Conservation (phyloP, 2,888 invertebrate species). For the Synanthedon andrenaeformis region DNA sequence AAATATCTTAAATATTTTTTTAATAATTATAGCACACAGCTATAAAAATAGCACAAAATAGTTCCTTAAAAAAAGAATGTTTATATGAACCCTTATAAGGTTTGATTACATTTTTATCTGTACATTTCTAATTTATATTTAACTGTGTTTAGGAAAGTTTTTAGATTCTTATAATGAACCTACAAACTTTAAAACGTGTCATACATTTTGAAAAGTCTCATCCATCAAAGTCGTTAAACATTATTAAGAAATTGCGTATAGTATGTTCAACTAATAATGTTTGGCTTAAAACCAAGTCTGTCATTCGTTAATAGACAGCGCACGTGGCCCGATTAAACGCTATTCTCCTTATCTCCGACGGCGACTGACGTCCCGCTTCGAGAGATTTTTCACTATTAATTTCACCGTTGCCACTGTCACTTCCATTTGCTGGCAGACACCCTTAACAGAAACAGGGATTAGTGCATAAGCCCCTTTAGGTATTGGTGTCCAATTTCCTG, state of each 20-base stretch:
- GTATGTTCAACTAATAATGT: conserved; percentile 3
- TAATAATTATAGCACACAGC: too few species aligned
- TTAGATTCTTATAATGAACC: too few species aligned
- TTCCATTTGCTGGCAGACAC: conserved; percentile 61
- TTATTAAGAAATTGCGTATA: not conserved
- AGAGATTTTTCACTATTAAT: conserved; percentile 67
- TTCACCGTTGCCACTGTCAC: conserved; percentile 57
- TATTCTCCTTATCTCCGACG: conserved; percentile 29
- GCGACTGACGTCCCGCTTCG: conserved; percentile 31
- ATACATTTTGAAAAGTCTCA: too few species aligned
- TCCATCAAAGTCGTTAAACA: too few species aligned
- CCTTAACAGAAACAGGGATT: conserved; percentile 66
- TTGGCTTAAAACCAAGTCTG: conserved; percentile 56
- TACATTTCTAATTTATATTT: too few species aligned
- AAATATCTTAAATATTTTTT: too few species aligned
- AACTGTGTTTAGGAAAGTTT: too few species aligned
- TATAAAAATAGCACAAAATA: too few species aligned
- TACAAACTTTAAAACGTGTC: too few species aligned
- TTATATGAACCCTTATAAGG: too few species aligned
- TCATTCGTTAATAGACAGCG: conserved; percentile 61
- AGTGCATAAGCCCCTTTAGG: conserved; percentile 48
- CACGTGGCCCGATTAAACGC: conserved; percentile 60
- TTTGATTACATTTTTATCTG: too few species aligned
- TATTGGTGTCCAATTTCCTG: conserved; percentile 52
- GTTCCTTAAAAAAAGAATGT: too few species aligned